Evolutionary conservation across 2,797 vertebrate species (phyloP), one percentile per base, ranked within the genome.

Genomic region (Iguana delicatissima): DNA sequence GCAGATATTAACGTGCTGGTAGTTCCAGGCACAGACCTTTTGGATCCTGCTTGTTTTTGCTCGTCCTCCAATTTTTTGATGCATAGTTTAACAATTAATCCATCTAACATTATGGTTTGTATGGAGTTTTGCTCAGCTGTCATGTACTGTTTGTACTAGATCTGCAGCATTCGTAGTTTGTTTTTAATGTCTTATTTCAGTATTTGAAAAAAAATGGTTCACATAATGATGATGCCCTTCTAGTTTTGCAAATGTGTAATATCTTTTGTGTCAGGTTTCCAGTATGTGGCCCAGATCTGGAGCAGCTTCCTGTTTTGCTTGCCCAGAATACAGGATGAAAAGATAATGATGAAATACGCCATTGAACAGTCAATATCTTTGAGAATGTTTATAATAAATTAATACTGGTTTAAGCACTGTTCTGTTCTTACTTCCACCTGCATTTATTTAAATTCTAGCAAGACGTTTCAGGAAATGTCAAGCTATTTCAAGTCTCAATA

Each of bases 261-360:
- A 0, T 90, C 74, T 82, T 90, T 92, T 94, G 72, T 94, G 3
- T 84, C 26, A 32, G 81, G 59, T 87, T 67, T 90, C 59, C 69
- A 82, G 18, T 80, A 79, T 88, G 80, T 91, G 86, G 62, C 74
- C 62, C 62, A 88, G 69, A 55, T 84, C 62, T 77, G 59, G 62
- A 52, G 24, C 77, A 77, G 76, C 42, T 69, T 85, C 64, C 0
- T 91, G 77, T 95, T 89, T 89, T 0, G 0, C 80, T 94, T 94
- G 91, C 94, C 93, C 94, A 90, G 83, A 92, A 73, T 93, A 89
- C 89, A 89, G 92, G 87, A 94, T 92, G 88, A 95, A 92, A 88
- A 57, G 88, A 67, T 84, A 89, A 95, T 26, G 73, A 81, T 92
- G 90, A 90, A 94, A 93, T 95, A 93, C 52, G 82, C 86, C 93